A percentile compares a stretch with the other conserved stretches of the same genome.
Evolutionary conservation across 2,888 invertebrate genomes (phyloP).

Genomic region (Drosophila villosipedis): DNA sequence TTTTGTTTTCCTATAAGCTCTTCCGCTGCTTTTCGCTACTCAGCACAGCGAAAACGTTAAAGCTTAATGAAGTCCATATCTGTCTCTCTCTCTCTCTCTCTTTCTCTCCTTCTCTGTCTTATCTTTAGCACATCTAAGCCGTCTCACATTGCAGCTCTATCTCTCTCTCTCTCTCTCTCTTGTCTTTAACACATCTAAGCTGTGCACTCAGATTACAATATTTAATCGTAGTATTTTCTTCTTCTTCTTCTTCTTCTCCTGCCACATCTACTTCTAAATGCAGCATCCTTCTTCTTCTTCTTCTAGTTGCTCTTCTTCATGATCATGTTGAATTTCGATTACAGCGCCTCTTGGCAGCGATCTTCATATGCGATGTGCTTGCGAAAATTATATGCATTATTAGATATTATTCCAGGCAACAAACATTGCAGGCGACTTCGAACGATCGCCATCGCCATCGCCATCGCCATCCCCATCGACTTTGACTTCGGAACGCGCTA

Average conservation of each 20-base stretch:
- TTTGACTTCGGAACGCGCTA: slow-evolving; percentile 5
- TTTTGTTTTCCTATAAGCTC: not conserved
- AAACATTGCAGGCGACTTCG: slow-evolving; percentile 9
- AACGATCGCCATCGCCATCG: not conserved
- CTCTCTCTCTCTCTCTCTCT: slow-evolving; percentile 4
- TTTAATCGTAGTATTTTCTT: slow-evolving; percentile 72
- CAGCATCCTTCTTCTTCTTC: slow-evolving; percentile 1
- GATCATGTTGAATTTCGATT: slow-evolving; percentile 18
- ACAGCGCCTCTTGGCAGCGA: slow-evolving; percentile 20
- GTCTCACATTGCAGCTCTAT: slow-evolving; percentile 27
- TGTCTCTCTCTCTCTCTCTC: slow-evolving; percentile 3
- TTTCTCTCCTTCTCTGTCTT: not conserved
- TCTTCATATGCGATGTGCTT: slow-evolving; percentile 55
- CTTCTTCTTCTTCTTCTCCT: not conserved
- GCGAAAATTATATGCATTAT: slow-evolving; percentile 81
- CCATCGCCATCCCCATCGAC: slow-evolving; percentile 1
- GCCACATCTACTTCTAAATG: slow-evolving; percentile 1
- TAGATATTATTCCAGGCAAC: slow-evolving; percentile 72
- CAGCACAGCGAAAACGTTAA: slow-evolving; percentile 41
- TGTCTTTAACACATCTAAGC: not conserved
- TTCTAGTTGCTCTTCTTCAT: not conserved
- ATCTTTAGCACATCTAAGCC: not conserved
- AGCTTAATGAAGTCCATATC: slow-evolving; percentile 48
- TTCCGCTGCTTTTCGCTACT: slow-evolving; percentile 8
- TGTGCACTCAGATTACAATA: slow-evolving; percentile 55